Evolutionary conservation across 2,888 invertebrate species (phyloP).

Genomic region (Pedicia rivosa): DNA sequence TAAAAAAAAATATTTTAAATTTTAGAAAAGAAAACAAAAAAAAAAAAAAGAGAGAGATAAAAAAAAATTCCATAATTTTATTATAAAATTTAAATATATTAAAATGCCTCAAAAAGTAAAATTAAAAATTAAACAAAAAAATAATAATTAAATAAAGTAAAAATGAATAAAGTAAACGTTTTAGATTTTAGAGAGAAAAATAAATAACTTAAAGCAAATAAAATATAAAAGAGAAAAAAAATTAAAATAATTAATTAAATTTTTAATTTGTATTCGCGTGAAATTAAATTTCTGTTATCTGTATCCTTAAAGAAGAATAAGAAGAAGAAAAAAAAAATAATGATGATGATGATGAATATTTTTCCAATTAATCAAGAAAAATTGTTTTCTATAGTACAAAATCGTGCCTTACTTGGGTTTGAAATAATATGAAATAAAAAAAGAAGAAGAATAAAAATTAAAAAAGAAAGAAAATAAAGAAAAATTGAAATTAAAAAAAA

Average conservation of each 20-base stretch:
- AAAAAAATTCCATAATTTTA: background rate
- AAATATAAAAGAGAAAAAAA: too few relatives aligned
- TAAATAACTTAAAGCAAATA: background rate
- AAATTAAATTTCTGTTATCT: background rate
- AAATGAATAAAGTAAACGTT: too few relatives aligned
- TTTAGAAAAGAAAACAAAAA: conserved; percentile 1
- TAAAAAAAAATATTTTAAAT: conserved; percentile 2
- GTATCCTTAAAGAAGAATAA: background rate
- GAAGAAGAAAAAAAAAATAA: background rate
- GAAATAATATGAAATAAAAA: conserved; percentile 8
- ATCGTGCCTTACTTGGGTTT: conserved; percentile 16
- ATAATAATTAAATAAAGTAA: background rate
- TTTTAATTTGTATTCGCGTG: too few relatives aligned
- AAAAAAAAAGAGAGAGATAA: background rate
- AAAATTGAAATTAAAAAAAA: conserved; percentile 8
- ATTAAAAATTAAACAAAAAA: background rate
- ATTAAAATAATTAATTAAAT: too few relatives aligned
- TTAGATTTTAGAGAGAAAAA: background rate
- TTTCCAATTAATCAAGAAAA: conserved; percentile 5
- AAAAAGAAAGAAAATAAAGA: conserved; percentile 6
- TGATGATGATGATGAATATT: background rate
- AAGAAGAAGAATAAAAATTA: conserved; percentile 8
- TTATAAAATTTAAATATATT: conserved; percentile 1
- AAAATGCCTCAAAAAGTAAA: background rate
- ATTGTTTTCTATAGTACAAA: conserved; percentile 16